Conservation (phyloP, 2,797 vertebrate species). For the Erithacus rubecula region DNA sequence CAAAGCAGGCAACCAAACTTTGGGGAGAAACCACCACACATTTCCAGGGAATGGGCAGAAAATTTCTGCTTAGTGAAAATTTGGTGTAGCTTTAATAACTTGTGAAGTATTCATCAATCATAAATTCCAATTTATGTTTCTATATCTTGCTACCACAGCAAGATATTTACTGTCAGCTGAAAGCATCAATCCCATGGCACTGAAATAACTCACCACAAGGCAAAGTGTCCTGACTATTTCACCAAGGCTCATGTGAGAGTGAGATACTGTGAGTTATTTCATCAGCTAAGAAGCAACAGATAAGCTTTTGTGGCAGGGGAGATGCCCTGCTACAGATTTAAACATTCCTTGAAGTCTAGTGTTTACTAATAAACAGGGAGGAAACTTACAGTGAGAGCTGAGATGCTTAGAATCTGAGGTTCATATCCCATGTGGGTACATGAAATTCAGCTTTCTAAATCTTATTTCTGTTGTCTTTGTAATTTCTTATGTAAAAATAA, state of each 20-base stretch:
- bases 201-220: background rate
- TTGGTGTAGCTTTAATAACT: background rate
- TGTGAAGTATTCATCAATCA: background rate
- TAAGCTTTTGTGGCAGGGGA: background rate
- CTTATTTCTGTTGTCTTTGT: background rate
- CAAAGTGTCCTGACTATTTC: background rate
- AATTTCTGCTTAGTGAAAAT: background rate
- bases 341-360: background rate
- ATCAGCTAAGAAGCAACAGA: background rate
- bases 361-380: background rate
- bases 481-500: background rate
- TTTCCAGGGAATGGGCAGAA: background rate
- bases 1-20: background rate
- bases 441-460: background rate
- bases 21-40: background rate
- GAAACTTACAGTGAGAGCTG: background rate
- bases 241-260: background rate
- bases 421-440: background rate
- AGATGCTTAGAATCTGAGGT: background rate
- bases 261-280: background rate
- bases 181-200: background rate
- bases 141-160: background rate
- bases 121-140: background rate
- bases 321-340: background rate
- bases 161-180: background rate